Base-by-base conservation (phyloP, 2,113 vertebrate genomes). In the Argyrosomus japonicus region DNA sequence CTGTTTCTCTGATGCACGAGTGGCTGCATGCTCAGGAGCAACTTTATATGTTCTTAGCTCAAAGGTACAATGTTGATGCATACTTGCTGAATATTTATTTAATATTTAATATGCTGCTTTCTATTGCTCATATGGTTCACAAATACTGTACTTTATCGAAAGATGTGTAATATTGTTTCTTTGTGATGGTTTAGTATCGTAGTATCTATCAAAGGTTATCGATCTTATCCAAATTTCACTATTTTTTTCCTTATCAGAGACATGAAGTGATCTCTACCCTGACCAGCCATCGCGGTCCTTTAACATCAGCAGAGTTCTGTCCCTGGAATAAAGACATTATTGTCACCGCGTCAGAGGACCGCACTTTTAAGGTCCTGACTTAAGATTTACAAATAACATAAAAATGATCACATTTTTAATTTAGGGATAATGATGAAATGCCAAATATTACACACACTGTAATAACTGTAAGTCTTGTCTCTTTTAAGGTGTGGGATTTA, bases 291-390 rank as follows among this genome's bases (percentile, higher is more conserved):
- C 54, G 92, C 47, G 96, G 94, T 80, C 91, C 95, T 0, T 93
- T 97, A 71, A 98, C 97, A 11, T 96, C 96, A 27, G 95, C 95
- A 48, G 96, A 96, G 58, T 98, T 99, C 88, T 97, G 96, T 77
- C 85, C 95, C 0, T 96, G 96, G 97, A 87, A 95, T 68, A 72
- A 90, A 78, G 89, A 90, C 21, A 62, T 94, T 51, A 73, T 98
- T 5, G 27, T 97, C 87, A 97, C 96, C 0, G 93, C 95, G 21
- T 98, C 97, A 83, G 96, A 98, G 87, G 97, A 98, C 87, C 95
- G 97, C 81, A 97, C 96, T 91, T 97, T 97, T 92, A 95, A 93
- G 94, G 87, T 93, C 79, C 18, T 63, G 2, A 71, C 6, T 63
- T 58, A 43, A 48, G 18, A 77, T 53, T 56, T 1, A 14, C 14